Percentiles rank a stretch among this genome's conserved stretches.
Conservation (phyloP, 2,113 vertebrate genomes). For the Agelaius tricolor region DNA sequence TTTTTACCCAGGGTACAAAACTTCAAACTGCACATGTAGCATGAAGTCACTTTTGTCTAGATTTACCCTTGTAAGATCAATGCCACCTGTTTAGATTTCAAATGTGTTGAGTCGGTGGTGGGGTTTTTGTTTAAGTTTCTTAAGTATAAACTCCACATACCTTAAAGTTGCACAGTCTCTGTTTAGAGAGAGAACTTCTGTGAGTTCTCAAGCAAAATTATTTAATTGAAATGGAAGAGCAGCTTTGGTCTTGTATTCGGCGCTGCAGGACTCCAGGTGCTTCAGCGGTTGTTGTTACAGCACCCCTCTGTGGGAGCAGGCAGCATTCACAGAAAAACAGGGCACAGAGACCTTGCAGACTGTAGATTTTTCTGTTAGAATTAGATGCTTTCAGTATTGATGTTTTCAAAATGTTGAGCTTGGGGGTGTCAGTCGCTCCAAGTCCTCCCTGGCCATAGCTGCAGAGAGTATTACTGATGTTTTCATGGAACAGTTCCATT, state of each 20-base stretch:
- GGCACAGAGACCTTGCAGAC: background rate
- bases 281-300: background rate
- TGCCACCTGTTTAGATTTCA: background rate
- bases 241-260: background rate
- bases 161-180: background rate
- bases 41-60: background rate
- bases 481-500: background rate
- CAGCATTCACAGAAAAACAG: background rate
- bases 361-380: background rate
- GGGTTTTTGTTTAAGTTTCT: background rate
- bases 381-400: background rate
- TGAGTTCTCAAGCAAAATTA: background rate
- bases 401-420: background rate
- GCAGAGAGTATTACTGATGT: background rate
- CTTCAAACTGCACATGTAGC: background rate
- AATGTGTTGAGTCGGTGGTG: background rate
- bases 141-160: background rate
- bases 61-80: background rate
- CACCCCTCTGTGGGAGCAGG: conserved; percentile 15
- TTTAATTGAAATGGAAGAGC: background rate
- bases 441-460: background rate
- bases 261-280: no score
- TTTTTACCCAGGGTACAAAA: background rate
- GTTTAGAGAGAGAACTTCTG: background rate
- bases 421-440: background rate